phyloP scores from a whole-genome alignment of 2,113 vertebrate genomes.

The Neofelis nebulosa region DNA sequence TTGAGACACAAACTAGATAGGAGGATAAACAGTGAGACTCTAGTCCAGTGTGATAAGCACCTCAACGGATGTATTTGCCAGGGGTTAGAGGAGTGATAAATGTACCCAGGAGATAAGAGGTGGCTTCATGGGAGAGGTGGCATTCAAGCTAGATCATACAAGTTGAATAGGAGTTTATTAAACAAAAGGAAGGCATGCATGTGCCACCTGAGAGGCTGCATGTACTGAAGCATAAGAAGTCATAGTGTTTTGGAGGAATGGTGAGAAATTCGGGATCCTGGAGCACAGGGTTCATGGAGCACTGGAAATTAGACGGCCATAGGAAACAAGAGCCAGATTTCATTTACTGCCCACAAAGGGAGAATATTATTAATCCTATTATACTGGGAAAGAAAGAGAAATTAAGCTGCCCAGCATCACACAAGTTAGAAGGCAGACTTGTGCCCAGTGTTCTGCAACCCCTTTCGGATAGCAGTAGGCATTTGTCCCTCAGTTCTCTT shows the following conservation, averaged over 20 bases:
- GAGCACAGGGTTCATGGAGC: accelerated
- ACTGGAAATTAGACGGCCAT: neutral
- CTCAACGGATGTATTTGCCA: neutral
- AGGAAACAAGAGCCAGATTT: neutral
- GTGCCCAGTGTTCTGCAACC: neutral
- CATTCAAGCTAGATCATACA: neutral
- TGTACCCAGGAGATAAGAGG: neutral
- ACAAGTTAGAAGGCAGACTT: neutral
- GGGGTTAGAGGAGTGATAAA: neutral
- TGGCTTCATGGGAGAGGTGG: neutral
- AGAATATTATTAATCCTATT: neutral
- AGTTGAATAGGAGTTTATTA: neutral
- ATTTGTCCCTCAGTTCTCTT: neutral
- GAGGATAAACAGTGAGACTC: neutral
- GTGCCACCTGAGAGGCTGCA: too few species aligned
- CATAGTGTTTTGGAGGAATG: neutral
- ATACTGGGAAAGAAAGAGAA: neutral
- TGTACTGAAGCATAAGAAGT: neutral
- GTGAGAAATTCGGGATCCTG: neutral
- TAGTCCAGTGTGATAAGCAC: neutral
- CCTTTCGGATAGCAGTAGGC: neutral
- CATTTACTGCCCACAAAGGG: neutral
- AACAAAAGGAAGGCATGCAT: accelerated
- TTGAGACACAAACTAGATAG: neutral
- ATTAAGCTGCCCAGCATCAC: neutral